Percentiles rank a stretch among this genome's conserved stretches.
phyloP scores from a whole-genome alignment of 2,113 vertebrate genomes.

The Salvelinus fontinalis region DNA sequence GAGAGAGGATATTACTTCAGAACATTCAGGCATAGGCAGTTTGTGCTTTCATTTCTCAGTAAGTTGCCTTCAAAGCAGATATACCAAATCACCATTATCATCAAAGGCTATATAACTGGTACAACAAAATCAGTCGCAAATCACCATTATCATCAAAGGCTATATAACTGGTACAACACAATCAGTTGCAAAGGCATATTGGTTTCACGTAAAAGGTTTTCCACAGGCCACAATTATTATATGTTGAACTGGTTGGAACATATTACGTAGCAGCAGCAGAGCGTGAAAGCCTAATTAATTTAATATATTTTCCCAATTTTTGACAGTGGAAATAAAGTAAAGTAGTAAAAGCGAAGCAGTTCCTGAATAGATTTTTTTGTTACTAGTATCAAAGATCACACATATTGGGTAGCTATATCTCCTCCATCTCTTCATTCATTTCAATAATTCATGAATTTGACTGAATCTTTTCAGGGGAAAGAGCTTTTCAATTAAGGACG shows the following conservation, averaged over 20 bases:
- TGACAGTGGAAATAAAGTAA: constrained; percentile 16
- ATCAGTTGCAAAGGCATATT: not conserved
- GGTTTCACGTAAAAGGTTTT: constrained; percentile 15
- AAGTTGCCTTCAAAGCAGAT: too few species aligned
- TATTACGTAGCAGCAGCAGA: constrained; percentile 11
- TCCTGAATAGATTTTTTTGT: constrained; percentile 15
- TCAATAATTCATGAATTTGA: constrained; percentile 58
- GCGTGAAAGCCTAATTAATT: constrained; percentile 33
- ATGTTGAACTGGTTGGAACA: constrained; percentile 25
- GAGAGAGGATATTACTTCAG: too few species aligned
- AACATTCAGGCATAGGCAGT: too few species aligned
- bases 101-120: constrained; percentile 7
- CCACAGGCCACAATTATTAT: constrained; percentile 12
- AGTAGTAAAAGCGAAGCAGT: constrained; percentile 10
- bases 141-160: constrained; percentile 14
- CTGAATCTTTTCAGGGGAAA: not conserved
- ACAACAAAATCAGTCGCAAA: not conserved
- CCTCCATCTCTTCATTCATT: constrained; percentile 42
- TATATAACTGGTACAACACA: constrained; percentile 1
- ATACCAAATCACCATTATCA: constrained; percentile 15
- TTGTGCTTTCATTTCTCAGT: too few species aligned
- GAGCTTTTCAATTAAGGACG: not conserved
- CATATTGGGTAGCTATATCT: constrained; percentile 41
- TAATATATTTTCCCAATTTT: constrained; percentile 28
- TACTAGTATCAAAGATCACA: constrained; percentile 41